A percentile compares a stretch with the other conserved stretches of the same genome.
phyloP scores from a whole-genome alignment of 1,140 invertebrate genomes.

The Ceratina australensis region DNA sequence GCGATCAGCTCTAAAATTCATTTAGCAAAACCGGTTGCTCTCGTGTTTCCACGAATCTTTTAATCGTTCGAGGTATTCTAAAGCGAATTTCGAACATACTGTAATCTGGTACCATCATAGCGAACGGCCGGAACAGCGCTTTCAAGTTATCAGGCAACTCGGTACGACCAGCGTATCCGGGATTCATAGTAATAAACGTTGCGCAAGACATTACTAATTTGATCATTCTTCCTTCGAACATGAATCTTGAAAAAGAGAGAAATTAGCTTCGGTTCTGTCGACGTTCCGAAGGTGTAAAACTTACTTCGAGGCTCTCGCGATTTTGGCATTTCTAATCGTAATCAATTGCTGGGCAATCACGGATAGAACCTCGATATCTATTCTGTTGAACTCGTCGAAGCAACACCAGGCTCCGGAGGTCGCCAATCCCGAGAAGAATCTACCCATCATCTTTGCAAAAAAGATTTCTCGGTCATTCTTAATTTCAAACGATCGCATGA shows the following conservation, averaged over 20 bases:
- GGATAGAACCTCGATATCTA: conserved; percentile 94
- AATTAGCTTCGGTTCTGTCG: background rate
- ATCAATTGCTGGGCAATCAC: conserved; percentile 92
- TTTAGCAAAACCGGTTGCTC: no score
- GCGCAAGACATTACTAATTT: conserved; percentile 91
- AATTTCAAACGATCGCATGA: background rate
- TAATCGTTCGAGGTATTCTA: no score
- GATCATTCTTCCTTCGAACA: conserved; percentile 95
- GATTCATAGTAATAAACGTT: conserved; percentile 95
- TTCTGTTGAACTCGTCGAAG: conserved; percentile 95
- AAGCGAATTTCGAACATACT: conserved; percentile 76
- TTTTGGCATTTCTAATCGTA: conserved; percentile 88
- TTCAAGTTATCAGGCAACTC: conserved; percentile 91
- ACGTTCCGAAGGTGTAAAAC: background rate
- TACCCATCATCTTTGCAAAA: conserved; percentile 87
- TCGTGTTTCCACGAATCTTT: no score
- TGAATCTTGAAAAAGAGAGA: conserved; percentile 81
- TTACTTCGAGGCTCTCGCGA: conserved; percentile 83
- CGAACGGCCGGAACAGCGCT: conserved; percentile 91
- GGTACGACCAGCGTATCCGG: conserved; percentile 92
- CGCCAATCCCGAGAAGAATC: conserved; percentile 91
- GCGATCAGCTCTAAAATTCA: conserved; percentile 87
- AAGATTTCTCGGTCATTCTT: background rate
- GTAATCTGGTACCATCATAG: conserved; percentile 97
- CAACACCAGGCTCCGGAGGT: conserved; percentile 95